Evolutionary conservation across 1,140 invertebrate genomes (phyloP), one percentile per base, ranked within the genome.

Genomic region (Diabrotica undecimpunctata): DNA sequence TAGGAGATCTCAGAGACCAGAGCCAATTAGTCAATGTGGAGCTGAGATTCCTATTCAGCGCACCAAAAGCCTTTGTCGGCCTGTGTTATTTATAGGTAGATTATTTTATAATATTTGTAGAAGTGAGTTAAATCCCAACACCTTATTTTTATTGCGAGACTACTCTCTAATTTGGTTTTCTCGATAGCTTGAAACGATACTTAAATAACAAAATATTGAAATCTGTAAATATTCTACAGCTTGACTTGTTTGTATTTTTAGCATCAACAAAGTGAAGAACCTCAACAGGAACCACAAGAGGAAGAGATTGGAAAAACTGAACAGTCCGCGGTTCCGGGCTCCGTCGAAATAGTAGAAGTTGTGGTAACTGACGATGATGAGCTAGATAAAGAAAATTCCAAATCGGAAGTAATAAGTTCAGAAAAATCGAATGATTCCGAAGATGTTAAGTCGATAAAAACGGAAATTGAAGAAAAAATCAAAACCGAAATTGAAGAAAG

Each of bases 331-430:
- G 46, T 60, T 13, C 66, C 68, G 35, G 68, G 70, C 35, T 70
- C 68, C 10, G 70, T 75, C 25, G 74, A 75, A 70, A 74, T 75
- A 37, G 72, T 76, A 11, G 74, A 75, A 59, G 74, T 75, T 46
- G 74, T 75, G 50, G 68, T 69, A 8, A 71, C 70, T 12, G 65
- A 71, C 53, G 76, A 79, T 56, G 75, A 79, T 65, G 75, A 77
- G 58, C 74, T 71, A 6, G 75, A 76, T 52, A 75, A 75, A 62
- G 75, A 78, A 63, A 64, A 75, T 61, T 76, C 79, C 65, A 76
- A 78, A 68, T 64, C 70, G 7, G 70, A 77, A 55, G 73, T 74
- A 41, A 71, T 73, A 37, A 72, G 72, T 61, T 71, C 69, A 62
- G 72, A 54, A 38, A 72, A 61, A 56, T 8, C 14, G 9, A 56